Evolutionary conservation across 1,140 invertebrate species (phyloP).

Genomic region (Asbolus verrucosus): DNA sequence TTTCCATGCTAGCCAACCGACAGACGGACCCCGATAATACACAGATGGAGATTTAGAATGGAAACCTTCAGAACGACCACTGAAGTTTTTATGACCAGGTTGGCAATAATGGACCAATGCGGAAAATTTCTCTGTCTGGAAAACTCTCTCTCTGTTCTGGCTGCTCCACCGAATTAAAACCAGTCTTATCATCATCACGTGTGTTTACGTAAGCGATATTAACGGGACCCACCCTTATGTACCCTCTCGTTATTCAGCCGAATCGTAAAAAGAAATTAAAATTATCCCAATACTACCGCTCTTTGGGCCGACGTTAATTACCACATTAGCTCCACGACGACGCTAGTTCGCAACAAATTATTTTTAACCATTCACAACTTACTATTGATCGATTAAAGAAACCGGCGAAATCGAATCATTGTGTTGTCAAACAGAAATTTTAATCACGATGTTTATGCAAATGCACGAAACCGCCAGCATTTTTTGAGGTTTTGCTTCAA

Average conservation of each 20-base stretch:
- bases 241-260: neutral
- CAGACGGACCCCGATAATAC: neutral
- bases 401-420: neutral
- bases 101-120: constrained; percentile 10
- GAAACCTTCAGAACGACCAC: constrained; percentile 10
- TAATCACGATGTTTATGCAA: too few relatives aligned
- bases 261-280: constrained; percentile 3
- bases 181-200: constrained; percentile 7
- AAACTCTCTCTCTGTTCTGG: neutral
- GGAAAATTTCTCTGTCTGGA: constrained; percentile 10
- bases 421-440: too few relatives aligned
- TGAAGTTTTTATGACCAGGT: constrained; percentile 10
- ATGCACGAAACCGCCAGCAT: too few relatives aligned
- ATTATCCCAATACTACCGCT: neutral
- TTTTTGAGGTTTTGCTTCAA: too few relatives aligned
- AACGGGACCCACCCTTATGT: neutral
- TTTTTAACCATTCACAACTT: too few relatives aligned
- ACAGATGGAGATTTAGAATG: constrained; percentile 8
- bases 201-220: constrained; percentile 5
- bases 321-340: neutral
- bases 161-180: neutral
- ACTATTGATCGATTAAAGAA: too few relatives aligned
- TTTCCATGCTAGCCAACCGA: neutral
- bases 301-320: neutral
- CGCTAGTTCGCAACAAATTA: neutral